Percentiles rank a stretch among this genome's conserved stretches.
phyloP scores from a whole-genome alignment of 35 echinoderm and acorn worm genomes.

The Ophioderma brevispina region DNA sequence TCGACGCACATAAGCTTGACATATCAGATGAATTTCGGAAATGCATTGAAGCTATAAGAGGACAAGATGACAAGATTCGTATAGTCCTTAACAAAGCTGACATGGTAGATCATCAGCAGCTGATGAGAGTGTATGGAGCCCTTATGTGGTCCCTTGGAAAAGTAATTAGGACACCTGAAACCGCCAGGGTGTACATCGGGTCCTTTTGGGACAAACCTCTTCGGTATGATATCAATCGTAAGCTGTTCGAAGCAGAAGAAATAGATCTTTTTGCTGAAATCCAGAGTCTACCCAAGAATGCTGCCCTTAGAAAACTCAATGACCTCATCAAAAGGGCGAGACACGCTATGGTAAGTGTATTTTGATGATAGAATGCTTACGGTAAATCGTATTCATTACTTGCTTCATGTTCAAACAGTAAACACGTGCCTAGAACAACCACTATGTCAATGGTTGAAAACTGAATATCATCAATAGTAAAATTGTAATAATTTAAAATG shows the following conservation, averaged over 20 bases:
- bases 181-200: constrained; percentile 93
- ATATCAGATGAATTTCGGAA: constrained; percentile 97
- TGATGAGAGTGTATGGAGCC: constrained; percentile 98
- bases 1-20: constrained; percentile 99
- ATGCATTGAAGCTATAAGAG: constrained; percentile 84
- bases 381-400: too few species aligned
- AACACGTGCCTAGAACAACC: too few species aligned
- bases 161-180: constrained; percentile 90
- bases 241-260: constrained; percentile 93
- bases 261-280: constrained; percentile 87
- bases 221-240: constrained; percentile 84
- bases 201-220: constrained; percentile 96
- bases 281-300: constrained; percentile 94
- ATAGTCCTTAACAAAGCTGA: constrained; percentile 98
- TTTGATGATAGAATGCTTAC: too few species aligned
- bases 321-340: constrained; percentile 98
- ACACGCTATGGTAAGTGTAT: constrained; percentile 81
- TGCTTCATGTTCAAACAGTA: too few species aligned
- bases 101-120: too few species aligned
- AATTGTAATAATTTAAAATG: too few species aligned
- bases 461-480: too few species aligned
- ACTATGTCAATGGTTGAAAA: too few species aligned
- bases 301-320: constrained; percentile 96
- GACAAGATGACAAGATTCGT: constrained; percentile 96
- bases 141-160: constrained; percentile 99